Conservation (phyloP, 2,888 invertebrate genomes). For the Entomobrya multifasciata region DNA sequence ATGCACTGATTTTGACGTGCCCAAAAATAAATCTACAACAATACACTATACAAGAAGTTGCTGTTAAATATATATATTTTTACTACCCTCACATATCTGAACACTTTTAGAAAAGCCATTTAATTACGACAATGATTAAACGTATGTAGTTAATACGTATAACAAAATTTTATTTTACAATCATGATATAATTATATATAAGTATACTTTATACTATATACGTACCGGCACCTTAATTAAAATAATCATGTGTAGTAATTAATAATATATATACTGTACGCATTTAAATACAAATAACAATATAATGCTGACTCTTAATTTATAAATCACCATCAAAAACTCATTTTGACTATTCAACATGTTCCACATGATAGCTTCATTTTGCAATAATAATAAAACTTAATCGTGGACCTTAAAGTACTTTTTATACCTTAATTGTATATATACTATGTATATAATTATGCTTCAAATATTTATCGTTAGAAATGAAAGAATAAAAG, state of each 20-base stretch:
- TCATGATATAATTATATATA: not conserved
- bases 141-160: conserved; percentile 14
- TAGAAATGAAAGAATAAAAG: not conserved
- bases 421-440: not conserved
- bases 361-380: conserved; percentile 16
- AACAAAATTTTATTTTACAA: conserved; percentile 2
- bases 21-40: not conserved
- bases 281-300: conserved; percentile 30
- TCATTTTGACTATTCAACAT: conserved; percentile 36
- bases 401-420: not conserved
- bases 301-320: conserved; percentile 48
- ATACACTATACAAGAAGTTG: not conserved
- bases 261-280: conserved; percentile 6
- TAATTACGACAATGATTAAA: conserved; percentile 8
- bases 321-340: conserved; percentile 64
- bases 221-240: conserved; percentile 48
- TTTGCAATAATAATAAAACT: no score
- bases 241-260: conserved; percentile 4
- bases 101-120: conserved; percentile 43
- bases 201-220: no score
- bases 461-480: not conserved
- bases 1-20: no score
- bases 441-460: not conserved
- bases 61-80: not conserved
- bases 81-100: conserved; percentile 22